Evolutionary conservation across 2,113 vertebrate genomes (phyloP).

Genomic region (Nannobrachium achirus): DNA sequence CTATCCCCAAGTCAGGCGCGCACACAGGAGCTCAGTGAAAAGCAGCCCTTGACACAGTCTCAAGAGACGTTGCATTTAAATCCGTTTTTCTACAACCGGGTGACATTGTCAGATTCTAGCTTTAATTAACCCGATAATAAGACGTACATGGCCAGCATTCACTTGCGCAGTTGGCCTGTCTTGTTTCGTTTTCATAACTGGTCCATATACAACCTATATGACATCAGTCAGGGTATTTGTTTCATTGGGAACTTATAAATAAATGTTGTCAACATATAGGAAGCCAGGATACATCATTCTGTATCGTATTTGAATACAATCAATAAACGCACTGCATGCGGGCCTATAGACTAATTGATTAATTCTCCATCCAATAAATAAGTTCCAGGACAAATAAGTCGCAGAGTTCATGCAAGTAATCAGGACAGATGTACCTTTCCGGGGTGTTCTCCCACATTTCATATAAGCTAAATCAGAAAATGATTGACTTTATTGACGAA

Average conservation of each 20-base stretch:
- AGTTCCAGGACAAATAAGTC: slow-evolving; percentile 22
- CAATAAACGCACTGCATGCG: slow-evolving; percentile 50
- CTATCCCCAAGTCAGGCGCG: slow-evolving; percentile 75
- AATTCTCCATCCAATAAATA: slow-evolving; percentile 42
- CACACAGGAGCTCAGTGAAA: slow-evolving; percentile 84
- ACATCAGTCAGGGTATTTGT: slow-evolving; percentile 34
- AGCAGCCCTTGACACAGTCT: slow-evolving; percentile 96
- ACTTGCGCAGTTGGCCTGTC: slow-evolving; percentile 85
- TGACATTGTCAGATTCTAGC: slow-evolving; percentile 99
- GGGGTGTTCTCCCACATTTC: not conserved
- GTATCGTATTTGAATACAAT: slow-evolving; percentile 50
- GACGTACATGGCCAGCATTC: slow-evolving; percentile 93
- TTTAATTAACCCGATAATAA: slow-evolving; percentile 99
- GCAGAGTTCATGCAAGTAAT: not conserved
- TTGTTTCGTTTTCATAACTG: slow-evolving; percentile 84
- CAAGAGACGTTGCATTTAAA: slow-evolving; percentile 97
- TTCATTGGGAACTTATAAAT: not conserved
- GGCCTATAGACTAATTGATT: slow-evolving; percentile 58
- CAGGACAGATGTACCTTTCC: slow-evolving; percentile 5
- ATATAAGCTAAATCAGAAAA: not conserved
- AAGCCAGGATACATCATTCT: slow-evolving; percentile 27
- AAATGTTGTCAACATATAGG: not conserved
- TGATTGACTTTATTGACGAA: not conserved
- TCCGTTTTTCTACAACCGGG: slow-evolving; percentile 97
- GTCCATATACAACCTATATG: slow-evolving; percentile 64